Conservation (phyloP, 2,888 invertebrate species). For the Xestia sexstrigata region DNA sequence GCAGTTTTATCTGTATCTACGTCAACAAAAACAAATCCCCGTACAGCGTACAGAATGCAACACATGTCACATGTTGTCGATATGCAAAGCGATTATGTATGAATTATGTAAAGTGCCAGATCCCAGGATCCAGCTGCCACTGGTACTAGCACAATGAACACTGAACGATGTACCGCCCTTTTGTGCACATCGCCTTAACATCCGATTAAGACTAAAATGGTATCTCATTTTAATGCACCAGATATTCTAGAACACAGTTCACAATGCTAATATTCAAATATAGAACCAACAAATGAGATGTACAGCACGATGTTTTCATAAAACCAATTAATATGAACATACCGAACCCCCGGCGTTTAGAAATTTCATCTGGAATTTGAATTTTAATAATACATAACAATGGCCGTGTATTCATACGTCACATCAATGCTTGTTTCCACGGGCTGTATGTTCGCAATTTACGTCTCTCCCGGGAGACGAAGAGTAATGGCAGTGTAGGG, state of each 20-base stretch:
- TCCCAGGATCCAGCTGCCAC: slow-evolving; percentile 70
- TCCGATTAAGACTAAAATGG: slow-evolving; percentile 62
- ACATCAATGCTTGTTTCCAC: slow-evolving; percentile 87
- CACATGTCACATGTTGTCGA: slow-evolving; percentile 87
- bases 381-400: slow-evolving; percentile 86
- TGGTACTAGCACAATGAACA: slow-evolving; percentile 77
- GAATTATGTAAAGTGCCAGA: slow-evolving; percentile 86
- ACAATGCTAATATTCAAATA: slow-evolving; percentile 51
- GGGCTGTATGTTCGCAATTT: slow-evolving; percentile 86
- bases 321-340: slow-evolving; percentile 60
- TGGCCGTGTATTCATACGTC: slow-evolving; percentile 87
- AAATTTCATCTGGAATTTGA: slow-evolving; percentile 81
- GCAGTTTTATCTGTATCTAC: slow-evolving; percentile 54
- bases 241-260: slow-evolving; percentile 32
- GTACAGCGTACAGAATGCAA: slow-evolving; percentile 76
- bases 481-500: slow-evolving; percentile 88
- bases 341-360: slow-evolving; percentile 67
- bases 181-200: slow-evolving; percentile 62
- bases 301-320: slow-evolving; percentile 61
- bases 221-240: slow-evolving; percentile 62
- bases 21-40: slow-evolving; percentile 66
- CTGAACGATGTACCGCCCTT: slow-evolving; percentile 67
- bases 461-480: slow-evolving; percentile 89
- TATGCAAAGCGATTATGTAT: slow-evolving; percentile 86
- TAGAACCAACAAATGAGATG: slow-evolving; percentile 49